Conservation (phyloP, 2,797 vertebrate genomes). For the Remorina albescens region DNA sequence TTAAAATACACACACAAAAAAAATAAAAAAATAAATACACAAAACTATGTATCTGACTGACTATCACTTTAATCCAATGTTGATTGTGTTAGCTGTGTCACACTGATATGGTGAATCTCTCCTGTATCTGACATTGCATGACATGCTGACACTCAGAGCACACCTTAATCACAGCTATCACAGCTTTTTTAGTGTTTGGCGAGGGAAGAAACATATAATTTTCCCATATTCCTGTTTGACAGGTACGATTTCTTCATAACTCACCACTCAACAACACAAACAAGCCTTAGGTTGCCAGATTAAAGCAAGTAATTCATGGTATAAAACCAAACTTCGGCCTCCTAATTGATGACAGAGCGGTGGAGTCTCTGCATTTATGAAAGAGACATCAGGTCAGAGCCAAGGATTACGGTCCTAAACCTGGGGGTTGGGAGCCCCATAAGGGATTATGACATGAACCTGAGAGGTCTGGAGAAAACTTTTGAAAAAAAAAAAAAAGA, state of each 20-base stretch:
- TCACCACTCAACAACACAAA: slow-evolving; percentile 39
- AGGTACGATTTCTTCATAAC: slow-evolving; percentile 4
- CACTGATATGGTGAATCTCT: slow-evolving; percentile 15
- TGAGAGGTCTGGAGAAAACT: neutral
- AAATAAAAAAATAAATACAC: no score
- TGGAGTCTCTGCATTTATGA: no score
- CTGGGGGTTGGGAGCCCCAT: neutral
- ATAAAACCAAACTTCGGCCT: slow-evolving; percentile 31
- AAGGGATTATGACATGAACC: neutral
- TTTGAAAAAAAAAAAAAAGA: no score
- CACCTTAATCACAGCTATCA: slow-evolving; percentile 21
- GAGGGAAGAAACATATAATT: slow-evolving; percentile 18
- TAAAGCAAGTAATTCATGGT: slow-evolving; percentile 52
- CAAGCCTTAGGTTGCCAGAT: slow-evolving; percentile 39
- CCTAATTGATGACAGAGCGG: no score
- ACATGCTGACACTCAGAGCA: slow-evolving; percentile 12
- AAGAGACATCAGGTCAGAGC: neutral
- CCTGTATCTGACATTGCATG: neutral
- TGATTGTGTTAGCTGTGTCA: neutral
- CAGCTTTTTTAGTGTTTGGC: slow-evolving; percentile 11
- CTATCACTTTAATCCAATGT: neutral
- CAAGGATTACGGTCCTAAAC: neutral
- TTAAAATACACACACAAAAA: no score
- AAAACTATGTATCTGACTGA: no score
- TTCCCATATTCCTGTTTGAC: slow-evolving; percentile 21